Percentiles rank a stretch among this genome's conserved stretches.
phyloP scores from a whole-genome alignment of 2,888 invertebrate genomes.

The Eristalis pertinax region DNA sequence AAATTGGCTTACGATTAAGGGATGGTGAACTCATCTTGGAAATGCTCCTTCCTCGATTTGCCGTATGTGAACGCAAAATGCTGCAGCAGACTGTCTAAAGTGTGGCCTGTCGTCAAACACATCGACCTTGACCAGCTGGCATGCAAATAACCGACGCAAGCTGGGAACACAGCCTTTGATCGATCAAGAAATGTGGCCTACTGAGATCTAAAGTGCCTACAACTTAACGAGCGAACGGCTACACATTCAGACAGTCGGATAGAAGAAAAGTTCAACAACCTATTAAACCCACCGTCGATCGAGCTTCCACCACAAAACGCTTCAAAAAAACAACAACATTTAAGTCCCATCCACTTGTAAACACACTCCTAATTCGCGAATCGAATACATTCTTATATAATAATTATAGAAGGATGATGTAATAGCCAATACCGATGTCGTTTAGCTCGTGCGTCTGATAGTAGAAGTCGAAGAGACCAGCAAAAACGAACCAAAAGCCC shows the following conservation, averaged over 20 bases:
- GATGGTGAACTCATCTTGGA: too few species aligned
- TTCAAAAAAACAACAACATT: not conserved
- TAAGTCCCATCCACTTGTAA: not conserved
- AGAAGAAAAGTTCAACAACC: not conserved
- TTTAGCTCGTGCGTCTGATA: not conserved
- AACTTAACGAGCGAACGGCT: too few species aligned
- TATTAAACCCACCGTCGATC: not conserved
- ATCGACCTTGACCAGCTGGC: not conserved
- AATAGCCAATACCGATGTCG: slow-evolving; percentile 7
- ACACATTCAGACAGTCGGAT: too few species aligned
- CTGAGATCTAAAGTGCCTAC: too few species aligned
- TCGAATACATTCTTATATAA: not conserved
- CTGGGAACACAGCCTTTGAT: too few species aligned
- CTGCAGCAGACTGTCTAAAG: too few species aligned
- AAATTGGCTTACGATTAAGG: too few species aligned
- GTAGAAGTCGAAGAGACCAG: not conserved
- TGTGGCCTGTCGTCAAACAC: not conserved
- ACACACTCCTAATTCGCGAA: not conserved
- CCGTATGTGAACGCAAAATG: too few species aligned
- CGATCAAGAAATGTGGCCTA: too few species aligned
- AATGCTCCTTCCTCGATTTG: too few species aligned
- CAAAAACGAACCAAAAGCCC: not conserved
- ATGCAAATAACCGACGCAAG: not conserved
- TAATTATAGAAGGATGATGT: slow-evolving; percentile 17
- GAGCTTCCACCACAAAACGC: not conserved